Evolutionary conservation across 2,888 invertebrate genomes (phyloP), one percentile per base, ranked within the genome.

Genomic region (Plutella xylostella): DNA sequence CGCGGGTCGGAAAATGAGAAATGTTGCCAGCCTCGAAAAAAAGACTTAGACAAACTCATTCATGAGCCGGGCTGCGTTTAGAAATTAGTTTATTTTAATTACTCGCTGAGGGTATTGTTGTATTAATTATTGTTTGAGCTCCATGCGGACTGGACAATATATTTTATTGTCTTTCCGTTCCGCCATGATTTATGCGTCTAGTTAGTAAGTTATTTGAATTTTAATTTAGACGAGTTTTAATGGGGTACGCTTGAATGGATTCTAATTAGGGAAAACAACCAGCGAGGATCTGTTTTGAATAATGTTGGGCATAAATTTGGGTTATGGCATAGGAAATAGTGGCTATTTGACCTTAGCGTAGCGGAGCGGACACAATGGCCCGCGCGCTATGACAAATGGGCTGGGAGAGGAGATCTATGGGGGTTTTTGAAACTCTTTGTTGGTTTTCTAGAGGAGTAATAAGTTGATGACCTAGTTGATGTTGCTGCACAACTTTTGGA

Each of bases 41-140:
- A 62, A 43, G 45, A 43, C 53, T 61, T 59, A 60, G 61, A 67
- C 59, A 43, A 58, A 68, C 76, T 72, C 77, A 80, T 80, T 83
- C 82, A 83, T 74, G 74, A 74, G 53, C 59, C 54, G 63, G 57
- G 62, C 72, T 66, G 42, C 34, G 65, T 68, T 77, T 71, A 68
- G 72, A 77, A 78, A 80, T 82, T 77, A 77, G 82, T 82, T 82
- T 79, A 80, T 83, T 83, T 83, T 83, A 82, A 83, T 83, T 78
- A 82, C 72, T 65, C 71, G 64, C 62, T n/a, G n/a, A n/a, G n/a
- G n/a, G n/a, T n/a, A n/a, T n/a, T n/a, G n/a, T n/a, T n/a, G 72
- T 71, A 80, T 80, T 79, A 75, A 82, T 80, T 75, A 78, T 75
- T 69, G 58, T 47, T 42, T 42, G 56, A 58, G 61, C 61, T 58